These are phyloP conservation scores for Zoanthus sansibaricus DNA, from an alignment of 92 coral and sea anemone genomes.

Conservation along the genomic window DNA sequence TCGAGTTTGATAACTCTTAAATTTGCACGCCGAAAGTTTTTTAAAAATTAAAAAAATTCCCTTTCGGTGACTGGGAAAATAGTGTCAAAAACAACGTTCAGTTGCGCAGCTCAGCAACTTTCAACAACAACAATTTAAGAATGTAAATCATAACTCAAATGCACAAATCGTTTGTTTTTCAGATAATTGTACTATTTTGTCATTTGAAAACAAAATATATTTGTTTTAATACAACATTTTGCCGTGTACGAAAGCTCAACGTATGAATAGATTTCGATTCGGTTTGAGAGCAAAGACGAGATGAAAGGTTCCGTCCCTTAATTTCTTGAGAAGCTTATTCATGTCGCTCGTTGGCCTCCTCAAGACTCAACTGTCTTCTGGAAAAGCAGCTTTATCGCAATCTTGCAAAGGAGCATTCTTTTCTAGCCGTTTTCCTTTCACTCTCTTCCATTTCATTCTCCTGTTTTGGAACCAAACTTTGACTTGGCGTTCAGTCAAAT, in stretches of 20 bases:
- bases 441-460: constrained; percentile 98
- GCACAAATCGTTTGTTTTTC: background rate
- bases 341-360: background rate
- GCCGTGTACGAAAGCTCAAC: background rate
- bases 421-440: constrained; percentile 94
- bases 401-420: constrained; percentile 72
- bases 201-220: background rate
- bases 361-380: constrained; percentile 1
- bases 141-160: background rate
- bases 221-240: background rate
- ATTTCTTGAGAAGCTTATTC: background rate
- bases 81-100: no score
- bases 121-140: background rate
- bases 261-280: background rate
- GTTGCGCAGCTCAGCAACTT: background rate
- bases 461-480: constrained; percentile 99
- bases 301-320: background rate
- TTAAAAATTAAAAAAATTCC: no score
- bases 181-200: background rate
- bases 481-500: constrained; percentile 97
- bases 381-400: constrained; percentile 26
- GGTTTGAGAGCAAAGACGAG: background rate
- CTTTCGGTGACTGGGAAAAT: no score
- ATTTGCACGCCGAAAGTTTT: no score
- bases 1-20: no score